Base-by-base conservation (phyloP, 2,113 vertebrate species). In the Ptilonorhynchus violaceus region DNA sequence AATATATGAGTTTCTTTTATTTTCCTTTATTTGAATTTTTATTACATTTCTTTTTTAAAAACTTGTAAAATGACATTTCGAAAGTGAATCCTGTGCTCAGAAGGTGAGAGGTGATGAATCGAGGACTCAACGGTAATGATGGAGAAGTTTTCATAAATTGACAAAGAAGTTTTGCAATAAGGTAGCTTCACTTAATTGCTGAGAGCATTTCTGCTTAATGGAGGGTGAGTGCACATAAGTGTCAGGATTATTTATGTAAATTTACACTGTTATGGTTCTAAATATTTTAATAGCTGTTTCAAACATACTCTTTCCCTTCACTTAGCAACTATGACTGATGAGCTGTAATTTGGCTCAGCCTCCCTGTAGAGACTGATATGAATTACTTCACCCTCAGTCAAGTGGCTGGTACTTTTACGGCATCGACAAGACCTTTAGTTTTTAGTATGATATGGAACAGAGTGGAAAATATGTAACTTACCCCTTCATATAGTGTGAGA, bases 281-380 rank as follows among this genome's bases (percentile, higher is more conserved):
- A 95, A 87, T 79, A 95, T 87, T 87, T 95, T 85, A 96, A 90
- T 66, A 88, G 74, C 37, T 66, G 28, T 88, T 94, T 95, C n/a
- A 77, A 90, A 89, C 59, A 79, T 33, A 79, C 46, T 85, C 53
- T 88, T 90, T 79, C 39, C 55, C 30, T 90, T 73, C 88, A 76
- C 46, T 92, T 94, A 85, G 53, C 50, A 79, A 6, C 89, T 64
- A 37, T 69, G 85, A 92, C 59, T 85, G 90, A 88, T 47, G 67
- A 79, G 42, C 13, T 89, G 66, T 22, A 88, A 85, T 76, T 89
- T 68, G 70, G 53, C 67, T 87, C 63, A 70, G 93, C 42, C 35
- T 90, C 42, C 37, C 73, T 66, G 41, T 37, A 88, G 78, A 46
- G 70, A 53, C 41, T 35, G n/a, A 35, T 74, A 85, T 2, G 35